Conservation (phyloP, 1,140 invertebrate species). For the Heliconius hewitsoni region DNA sequence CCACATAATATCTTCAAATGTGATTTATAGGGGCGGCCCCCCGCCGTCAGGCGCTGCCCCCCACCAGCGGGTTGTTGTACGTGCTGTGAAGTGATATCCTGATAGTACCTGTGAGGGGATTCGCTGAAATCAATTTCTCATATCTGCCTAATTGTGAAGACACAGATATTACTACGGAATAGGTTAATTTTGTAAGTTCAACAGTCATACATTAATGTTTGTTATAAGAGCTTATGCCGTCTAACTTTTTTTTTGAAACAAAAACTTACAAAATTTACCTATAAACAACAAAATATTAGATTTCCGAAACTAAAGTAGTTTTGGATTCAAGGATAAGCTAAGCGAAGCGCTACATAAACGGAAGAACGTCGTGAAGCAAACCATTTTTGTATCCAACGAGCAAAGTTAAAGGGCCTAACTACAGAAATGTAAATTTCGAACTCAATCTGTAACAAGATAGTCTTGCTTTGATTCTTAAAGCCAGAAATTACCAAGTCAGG, state of each 20-base stretch:
- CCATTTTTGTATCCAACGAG: slow-evolving; percentile 37
- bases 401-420: slow-evolving; percentile 54
- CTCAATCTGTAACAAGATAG: slow-evolving; percentile 49
- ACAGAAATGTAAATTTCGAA: slow-evolving; percentile 46
- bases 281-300: not conserved
- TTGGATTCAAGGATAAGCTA: not conserved
- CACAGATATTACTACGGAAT: not conserved
- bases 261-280: slow-evolving; percentile 4
- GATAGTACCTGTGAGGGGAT: slow-evolving; percentile 63
- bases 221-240: not conserved
- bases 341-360: slow-evolving; percentile 29
- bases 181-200: not conserved
- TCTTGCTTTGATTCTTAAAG: slow-evolving; percentile 40
- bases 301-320: not conserved
- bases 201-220: not conserved
- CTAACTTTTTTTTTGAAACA: not conserved
- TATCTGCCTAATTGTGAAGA: not conserved
- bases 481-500: slow-evolving; percentile 54
- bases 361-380: slow-evolving; percentile 37
- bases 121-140: not conserved
- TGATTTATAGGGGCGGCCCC: no score
- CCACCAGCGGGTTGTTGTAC: slow-evolving; percentile 71
- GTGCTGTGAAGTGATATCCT: slow-evolving; percentile 77
- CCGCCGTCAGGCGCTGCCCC: slow-evolving; percentile 64
- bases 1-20: no score